Evolutionary conservation across 2,888 invertebrate species (phyloP).

Genomic region (Drosophila longiperda): DNA sequence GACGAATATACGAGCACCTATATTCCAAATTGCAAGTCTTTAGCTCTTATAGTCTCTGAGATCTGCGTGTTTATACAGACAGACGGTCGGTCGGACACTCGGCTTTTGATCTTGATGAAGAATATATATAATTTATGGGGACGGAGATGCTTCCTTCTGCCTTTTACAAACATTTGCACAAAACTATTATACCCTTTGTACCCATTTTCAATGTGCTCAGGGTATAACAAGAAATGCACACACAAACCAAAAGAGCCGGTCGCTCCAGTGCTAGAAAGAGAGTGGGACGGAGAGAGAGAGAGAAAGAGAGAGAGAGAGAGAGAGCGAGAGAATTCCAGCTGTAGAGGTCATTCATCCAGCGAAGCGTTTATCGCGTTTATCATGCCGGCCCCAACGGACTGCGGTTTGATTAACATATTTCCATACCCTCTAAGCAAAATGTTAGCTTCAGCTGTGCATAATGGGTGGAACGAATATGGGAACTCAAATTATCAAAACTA

Average conservation of each 20-base stretch:
- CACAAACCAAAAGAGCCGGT: neutral
- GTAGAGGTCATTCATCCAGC: slow-evolving; percentile 73
- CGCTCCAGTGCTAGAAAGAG: neutral
- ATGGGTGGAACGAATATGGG: slow-evolving; percentile 21
- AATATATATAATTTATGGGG: too few species aligned
- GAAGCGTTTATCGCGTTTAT: slow-evolving; percentile 75
- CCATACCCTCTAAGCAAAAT: slow-evolving; percentile 42
- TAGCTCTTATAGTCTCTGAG: too few species aligned
- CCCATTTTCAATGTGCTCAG: too few species aligned
- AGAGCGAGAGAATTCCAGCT: slow-evolving; percentile 1
- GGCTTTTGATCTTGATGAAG: too few species aligned
- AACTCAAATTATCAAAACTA: slow-evolving; percentile 17
- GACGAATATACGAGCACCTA: too few species aligned
- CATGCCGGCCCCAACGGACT: slow-evolving; percentile 31
- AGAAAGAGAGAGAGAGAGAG: neutral
- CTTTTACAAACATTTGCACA: too few species aligned
- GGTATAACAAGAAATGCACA: neutral
- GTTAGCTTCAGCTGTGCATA: slow-evolving; percentile 9
- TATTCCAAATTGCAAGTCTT: too few species aligned
- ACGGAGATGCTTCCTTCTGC: too few species aligned
- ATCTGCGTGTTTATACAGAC: too few species aligned
- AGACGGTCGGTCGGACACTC: too few species aligned
- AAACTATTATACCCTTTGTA: too few species aligned
- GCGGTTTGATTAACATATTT: slow-evolving; percentile 77
- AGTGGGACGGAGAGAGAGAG: neutral